These are phyloP conservation scores for Lathamus discolor DNA, from an alignment of 2,113 vertebrate genomes.

Conservation along the genomic window DNA sequence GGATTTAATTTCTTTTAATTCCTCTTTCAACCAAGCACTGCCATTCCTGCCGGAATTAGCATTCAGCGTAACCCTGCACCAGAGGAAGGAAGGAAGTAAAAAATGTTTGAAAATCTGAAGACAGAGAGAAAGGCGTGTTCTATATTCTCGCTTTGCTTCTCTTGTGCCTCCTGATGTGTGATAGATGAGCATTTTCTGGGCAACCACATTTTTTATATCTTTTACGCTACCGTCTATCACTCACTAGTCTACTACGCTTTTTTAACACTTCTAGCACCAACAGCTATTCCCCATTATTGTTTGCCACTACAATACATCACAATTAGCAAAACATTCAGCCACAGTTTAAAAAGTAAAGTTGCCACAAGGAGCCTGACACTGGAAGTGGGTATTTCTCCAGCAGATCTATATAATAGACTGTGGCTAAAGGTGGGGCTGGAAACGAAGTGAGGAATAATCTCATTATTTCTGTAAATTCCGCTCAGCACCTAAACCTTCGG, in stretches of 20 bases:
- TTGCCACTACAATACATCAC: not conserved
- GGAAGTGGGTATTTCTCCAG: not conserved
- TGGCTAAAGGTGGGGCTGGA: slow-evolving; percentile 44
- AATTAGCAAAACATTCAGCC: not conserved
- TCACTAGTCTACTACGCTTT: slow-evolving; percentile 24
- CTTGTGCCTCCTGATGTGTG: slow-evolving; percentile 38
- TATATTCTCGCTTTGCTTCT: slow-evolving; percentile 5
- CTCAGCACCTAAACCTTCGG: slow-evolving; percentile 37
- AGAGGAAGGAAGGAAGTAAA: not conserved
- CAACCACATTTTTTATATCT: slow-evolving; percentile 47
- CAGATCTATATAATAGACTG: not conserved
- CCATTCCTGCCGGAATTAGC: not conserved
- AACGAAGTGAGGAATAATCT: not conserved
- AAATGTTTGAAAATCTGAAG: not conserved
- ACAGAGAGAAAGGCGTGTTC: slow-evolving; percentile 27
- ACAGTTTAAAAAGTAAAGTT: slow-evolving; percentile 29
- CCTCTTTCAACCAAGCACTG: not conserved
- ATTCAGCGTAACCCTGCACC: not conserved
- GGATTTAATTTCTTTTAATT: not conserved
- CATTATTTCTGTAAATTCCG: slow-evolving; percentile 37
- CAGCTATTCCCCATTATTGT: slow-evolving; percentile 16
- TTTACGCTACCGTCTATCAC: slow-evolving; percentile 35
- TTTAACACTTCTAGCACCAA: slow-evolving; percentile 15
- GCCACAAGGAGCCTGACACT: slow-evolving; percentile 5
- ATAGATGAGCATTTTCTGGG: slow-evolving; percentile 42